phyloP scores from a whole-genome alignment of 2,888 invertebrate species.

The Ethmia dodecea region DNA sequence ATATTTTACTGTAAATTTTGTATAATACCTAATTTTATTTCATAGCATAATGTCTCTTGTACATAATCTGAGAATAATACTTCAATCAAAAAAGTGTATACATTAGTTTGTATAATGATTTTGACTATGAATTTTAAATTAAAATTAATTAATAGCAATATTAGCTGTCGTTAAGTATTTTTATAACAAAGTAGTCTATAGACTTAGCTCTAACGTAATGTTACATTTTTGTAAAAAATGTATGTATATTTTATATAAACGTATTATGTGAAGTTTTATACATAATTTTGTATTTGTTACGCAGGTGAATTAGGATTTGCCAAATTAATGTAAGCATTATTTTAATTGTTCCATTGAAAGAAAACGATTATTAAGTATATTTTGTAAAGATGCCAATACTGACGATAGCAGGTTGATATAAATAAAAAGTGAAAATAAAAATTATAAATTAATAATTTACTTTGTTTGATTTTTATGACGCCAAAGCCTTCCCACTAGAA shows the following conservation, averaged over 20 bases:
- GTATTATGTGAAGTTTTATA: conserved; percentile 58
- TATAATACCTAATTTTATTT: conserved; percentile 53
- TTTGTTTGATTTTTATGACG: conserved; percentile 48
- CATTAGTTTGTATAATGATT: conserved; percentile 48
- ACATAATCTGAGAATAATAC: conserved; percentile 60
- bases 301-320: conserved; percentile 70
- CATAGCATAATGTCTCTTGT: conserved; percentile 43
- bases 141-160: conserved; percentile 51
- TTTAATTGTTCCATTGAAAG: conserved; percentile 68
- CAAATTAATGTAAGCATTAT: conserved; percentile 71
- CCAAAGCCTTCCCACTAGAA: too few relatives aligned
- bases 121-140: conserved; percentile 41
- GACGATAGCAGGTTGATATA: conserved; percentile 58
- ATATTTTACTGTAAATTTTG: conserved; percentile 56
- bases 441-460: conserved; percentile 56
- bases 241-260: conserved; percentile 74
- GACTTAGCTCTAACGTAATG: conserved; percentile 34
- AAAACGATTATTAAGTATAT: conserved; percentile 65
- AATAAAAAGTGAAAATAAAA: conserved; percentile 72
- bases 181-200: conserved; percentile 57
- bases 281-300: conserved; percentile 55
- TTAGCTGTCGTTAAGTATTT: conserved; percentile 59
- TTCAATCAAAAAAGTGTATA: conserved; percentile 44
- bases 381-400: conserved; percentile 71
- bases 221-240: conserved; percentile 71